Conservation (phyloP, 2,113 vertebrate genomes). For the Vicugna pacos region DNA sequence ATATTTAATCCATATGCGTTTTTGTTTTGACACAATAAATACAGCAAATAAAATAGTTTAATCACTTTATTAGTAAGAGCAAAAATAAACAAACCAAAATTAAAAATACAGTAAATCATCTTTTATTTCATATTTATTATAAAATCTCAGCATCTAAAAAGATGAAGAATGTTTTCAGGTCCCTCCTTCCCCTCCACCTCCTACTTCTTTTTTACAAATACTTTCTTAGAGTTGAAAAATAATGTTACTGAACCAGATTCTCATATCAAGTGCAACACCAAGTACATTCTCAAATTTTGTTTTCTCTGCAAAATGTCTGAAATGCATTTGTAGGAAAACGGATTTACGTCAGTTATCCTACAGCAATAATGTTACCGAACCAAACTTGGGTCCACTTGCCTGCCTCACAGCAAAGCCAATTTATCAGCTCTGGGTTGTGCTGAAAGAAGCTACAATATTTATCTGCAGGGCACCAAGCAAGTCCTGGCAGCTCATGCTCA, state of each 20-base stretch:
- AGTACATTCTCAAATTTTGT: not conserved
- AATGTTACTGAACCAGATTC: not conserved
- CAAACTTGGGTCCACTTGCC: not conserved
- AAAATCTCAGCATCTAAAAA: not conserved
- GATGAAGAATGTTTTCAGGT: not conserved
- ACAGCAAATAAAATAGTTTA: not conserved
- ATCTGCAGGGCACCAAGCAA: not conserved
- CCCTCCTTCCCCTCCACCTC: not conserved
- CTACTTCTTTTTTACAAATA: not conserved
- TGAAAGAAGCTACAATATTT: not conserved
- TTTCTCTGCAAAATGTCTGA: constrained; percentile 5
- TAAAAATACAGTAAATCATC: not conserved
- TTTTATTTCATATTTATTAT: not conserved
- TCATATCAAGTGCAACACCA: not conserved
- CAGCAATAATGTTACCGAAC: not conserved
- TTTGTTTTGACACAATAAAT: not conserved
- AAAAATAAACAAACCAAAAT: not conserved
- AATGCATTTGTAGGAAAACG: not conserved
- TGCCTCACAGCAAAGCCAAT: not conserved
- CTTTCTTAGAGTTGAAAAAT: not conserved
- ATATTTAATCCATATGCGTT: not conserved
- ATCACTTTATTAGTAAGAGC: not conserved
- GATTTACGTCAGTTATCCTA: not conserved
- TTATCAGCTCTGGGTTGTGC: not conserved
- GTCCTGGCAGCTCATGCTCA: not conserved